Percentiles rank a stretch among this genome's conserved stretches.
These are phyloP conservation scores for Aphodius granarius DNA, from an alignment of 2,888 invertebrate genomes.

Conservation along the genomic window DNA sequence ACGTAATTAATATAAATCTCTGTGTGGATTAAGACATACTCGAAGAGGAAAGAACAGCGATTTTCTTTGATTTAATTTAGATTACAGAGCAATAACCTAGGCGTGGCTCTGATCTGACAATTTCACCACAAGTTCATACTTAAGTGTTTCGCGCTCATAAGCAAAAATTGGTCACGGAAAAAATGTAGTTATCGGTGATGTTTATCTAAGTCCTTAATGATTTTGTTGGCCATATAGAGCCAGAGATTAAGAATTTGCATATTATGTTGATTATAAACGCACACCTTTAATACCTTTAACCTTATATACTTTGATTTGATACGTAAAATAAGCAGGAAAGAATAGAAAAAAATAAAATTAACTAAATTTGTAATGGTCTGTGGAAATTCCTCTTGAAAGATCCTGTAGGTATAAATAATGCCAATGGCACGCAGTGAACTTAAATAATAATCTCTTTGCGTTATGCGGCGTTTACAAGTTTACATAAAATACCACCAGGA, in stretches of 20 bases:
- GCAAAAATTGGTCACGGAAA: not conserved
- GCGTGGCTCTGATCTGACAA: not conserved
- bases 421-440: not conserved
- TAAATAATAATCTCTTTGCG: not conserved
- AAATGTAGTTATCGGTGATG: not conserved
- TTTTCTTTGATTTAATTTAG: not conserved
- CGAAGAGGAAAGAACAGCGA: not conserved
- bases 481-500: slow-evolving; percentile 20
- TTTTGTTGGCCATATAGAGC: not conserved
- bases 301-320: no score
- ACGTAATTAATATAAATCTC: not conserved
- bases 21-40: not conserved
- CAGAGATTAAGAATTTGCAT: not conserved
- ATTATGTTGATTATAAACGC: not conserved
- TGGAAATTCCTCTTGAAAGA: not conserved
- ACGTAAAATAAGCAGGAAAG: no score
- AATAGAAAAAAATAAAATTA: no score
- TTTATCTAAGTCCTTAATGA: not conserved
- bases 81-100: not conserved
- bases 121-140: not conserved
- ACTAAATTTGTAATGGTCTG: not conserved
- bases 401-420: not conserved
- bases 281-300: not conserved
- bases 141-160: not conserved
- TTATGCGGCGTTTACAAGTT: not conserved